A percentile compares a stretch with the other conserved stretches of the same genome.
Conservation (phyloP, 2,113 vertebrate genomes). For the Oenanthe oenanthe region DNA sequence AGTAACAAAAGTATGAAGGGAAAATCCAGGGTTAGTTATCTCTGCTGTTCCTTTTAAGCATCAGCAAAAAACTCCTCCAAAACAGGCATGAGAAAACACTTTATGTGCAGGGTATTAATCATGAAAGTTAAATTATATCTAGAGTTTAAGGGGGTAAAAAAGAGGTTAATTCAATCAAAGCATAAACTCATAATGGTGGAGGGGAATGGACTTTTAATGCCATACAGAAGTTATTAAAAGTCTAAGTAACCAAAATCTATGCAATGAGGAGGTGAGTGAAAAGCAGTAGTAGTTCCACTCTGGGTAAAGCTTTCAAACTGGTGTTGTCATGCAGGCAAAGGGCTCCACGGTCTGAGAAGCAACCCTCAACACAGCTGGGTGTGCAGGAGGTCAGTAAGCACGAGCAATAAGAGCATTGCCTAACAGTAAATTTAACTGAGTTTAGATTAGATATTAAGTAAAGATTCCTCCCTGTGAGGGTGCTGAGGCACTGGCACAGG, state of each 20-base stretch:
- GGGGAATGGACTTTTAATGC: background rate
- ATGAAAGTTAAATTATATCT: background rate
- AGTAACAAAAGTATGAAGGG: background rate
- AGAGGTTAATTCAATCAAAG: background rate
- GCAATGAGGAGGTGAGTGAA: background rate
- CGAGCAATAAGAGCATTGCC: accelerated
- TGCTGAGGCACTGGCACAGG: background rate
- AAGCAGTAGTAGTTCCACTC: background rate
- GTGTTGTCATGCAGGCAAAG: accelerated
- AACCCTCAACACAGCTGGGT: accelerated
- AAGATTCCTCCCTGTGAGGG: too few species aligned
- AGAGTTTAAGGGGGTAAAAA: background rate
- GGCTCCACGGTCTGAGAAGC: accelerated
- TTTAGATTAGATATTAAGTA: accelerated
- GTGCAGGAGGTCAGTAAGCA: accelerated
- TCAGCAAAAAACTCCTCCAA: background rate
- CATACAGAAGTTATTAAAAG: accelerated
- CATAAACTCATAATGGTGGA: background rate
- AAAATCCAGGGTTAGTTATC: background rate
- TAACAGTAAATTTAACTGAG: accelerated
- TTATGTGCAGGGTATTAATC: background rate
- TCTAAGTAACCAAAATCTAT: background rate
- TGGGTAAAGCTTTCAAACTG: background rate
- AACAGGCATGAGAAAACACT: background rate
- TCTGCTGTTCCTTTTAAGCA: background rate